Percentiles rank a stretch among this genome's conserved stretches.
These are phyloP conservation scores for Sebastes cheni DNA, from an alignment of 2,797 vertebrate species.

Conservation along the genomic window DNA sequence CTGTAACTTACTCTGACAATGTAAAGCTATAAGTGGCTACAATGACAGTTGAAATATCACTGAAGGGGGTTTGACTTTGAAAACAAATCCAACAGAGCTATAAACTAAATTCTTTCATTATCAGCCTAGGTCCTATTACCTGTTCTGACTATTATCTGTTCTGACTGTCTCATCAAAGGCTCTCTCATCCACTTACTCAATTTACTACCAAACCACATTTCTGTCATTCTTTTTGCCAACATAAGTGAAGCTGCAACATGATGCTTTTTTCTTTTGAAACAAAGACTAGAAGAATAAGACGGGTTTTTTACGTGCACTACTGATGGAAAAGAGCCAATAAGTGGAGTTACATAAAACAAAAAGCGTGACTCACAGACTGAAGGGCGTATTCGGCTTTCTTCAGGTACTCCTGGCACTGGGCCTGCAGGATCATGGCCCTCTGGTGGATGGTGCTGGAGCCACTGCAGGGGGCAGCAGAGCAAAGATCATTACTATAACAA, in stretches of 20 bases:
- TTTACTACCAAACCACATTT: neutral
- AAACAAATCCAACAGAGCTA: neutral
- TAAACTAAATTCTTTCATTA: neutral
- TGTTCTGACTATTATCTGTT: neutral
- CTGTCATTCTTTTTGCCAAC: neutral
- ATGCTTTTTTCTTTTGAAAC: neutral
- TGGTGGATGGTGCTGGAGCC: constrained; percentile 55
- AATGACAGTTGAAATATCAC: neutral
- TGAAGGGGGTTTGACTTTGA: neutral
- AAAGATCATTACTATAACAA: neutral
- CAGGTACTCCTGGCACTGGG: constrained; percentile 76
- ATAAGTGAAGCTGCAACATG: neutral
- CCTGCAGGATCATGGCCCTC: constrained; percentile 62
- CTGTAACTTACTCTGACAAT: neutral
- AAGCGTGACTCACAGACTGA: constrained; percentile 73
- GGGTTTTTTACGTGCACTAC: neutral
- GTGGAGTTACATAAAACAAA: fast-evolving
- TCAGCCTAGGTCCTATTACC: neutral
- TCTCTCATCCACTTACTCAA: neutral
- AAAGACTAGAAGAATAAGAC: neutral
- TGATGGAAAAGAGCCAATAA: neutral
- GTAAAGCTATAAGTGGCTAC: neutral
- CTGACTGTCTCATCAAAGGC: neutral
- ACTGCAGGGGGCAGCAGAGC: constrained; percentile 41
- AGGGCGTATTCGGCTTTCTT: constrained; percentile 65